Base-by-base conservation (phyloP, 2,888 invertebrate species). In the Hypomecis punctinalis region DNA sequence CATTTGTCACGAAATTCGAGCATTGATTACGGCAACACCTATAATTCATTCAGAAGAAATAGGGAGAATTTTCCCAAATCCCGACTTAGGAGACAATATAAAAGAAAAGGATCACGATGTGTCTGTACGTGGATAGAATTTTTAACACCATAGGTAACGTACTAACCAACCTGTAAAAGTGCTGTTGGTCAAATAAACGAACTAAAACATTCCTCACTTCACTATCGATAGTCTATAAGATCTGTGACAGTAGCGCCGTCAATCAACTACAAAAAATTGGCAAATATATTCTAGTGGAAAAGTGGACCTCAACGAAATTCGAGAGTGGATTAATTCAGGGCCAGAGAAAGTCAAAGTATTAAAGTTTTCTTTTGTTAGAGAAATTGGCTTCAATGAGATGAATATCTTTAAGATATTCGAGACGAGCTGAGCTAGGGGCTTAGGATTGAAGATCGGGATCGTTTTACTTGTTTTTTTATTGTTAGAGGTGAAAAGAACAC, bases 301-400 rank as follows among this genome's bases (percentile, higher is more conserved):
- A 56, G 47, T 47, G 40, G 33, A 56, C 40, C 56, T 47, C 47
- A 56, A 47, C 47, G 39, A 56, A 56, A 56, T 56, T 47, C 47
- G 6, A 56, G 56, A 56, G 23, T 56, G 33, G 56, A 56, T 56
- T 56, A 56, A 56, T 33, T 56, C 47, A 56, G 37, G 56, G 47
- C 37, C 46, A 35, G n/a, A 33, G 23, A 39, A 40, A 56, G 37
- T 23, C 10, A 56, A 52, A 40, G 47, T 56, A 56, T 47, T 56
- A 47, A 56, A 56, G 47, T 47, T 56, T 56, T 40, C 56, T 56
- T 51, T 40, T 56, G 35, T 43, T 54, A 33, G 37, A 54, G 45
- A 53, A 53, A 53, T 37, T 36, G 10, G 46, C 10, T 9, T 33
- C n/a, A 37, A 46, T 33, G 36, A 43, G 36, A 56, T 10, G 35